Evolutionary conservation across 2,888 invertebrate species (phyloP).

Genomic region (Antitype chi): DNA sequence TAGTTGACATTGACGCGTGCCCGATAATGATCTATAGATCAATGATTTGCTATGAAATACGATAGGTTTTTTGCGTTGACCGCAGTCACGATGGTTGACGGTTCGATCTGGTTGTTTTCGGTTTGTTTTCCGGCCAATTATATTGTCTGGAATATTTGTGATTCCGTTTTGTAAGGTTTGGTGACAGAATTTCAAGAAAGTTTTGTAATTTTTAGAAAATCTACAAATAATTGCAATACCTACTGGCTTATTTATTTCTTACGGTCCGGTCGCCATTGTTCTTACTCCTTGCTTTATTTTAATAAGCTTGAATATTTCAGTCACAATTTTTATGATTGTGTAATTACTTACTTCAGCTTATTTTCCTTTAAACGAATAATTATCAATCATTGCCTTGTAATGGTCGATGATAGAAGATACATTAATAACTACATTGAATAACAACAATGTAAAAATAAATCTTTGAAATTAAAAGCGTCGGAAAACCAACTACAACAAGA

Average conservation of each 20-base stretch:
- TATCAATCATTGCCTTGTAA: neutral
- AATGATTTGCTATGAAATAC: conserved; percentile 77
- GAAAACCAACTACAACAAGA: neutral
- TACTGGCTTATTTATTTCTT: neutral
- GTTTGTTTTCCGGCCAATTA: conserved; percentile 60
- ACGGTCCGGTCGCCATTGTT: neutral
- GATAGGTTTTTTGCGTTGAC: conserved; percentile 79
- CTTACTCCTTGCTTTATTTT: conserved; percentile 2
- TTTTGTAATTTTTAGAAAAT: conserved; percentile 40
- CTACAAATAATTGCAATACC: neutral
- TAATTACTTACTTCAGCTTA: neutral
- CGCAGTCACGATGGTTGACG: conserved; percentile 66
- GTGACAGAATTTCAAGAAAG: conserved; percentile 32
- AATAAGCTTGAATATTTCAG: conserved; percentile 16
- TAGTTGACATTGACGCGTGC: conserved; percentile 82
- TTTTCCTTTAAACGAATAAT: neutral
- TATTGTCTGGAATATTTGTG: conserved; percentile 47
- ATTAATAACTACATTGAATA: neutral
- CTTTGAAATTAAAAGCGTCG: neutral
- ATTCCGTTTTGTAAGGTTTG: conserved; percentile 44
- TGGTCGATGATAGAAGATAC: no score
- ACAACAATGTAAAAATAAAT: neutral
- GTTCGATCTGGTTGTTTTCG: conserved; percentile 57
- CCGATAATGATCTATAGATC: conserved; percentile 82
- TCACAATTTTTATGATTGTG: neutral